Evolutionary conservation across 2,113 vertebrate species (phyloP).

Genomic region (Electrona antarctica): DNA sequence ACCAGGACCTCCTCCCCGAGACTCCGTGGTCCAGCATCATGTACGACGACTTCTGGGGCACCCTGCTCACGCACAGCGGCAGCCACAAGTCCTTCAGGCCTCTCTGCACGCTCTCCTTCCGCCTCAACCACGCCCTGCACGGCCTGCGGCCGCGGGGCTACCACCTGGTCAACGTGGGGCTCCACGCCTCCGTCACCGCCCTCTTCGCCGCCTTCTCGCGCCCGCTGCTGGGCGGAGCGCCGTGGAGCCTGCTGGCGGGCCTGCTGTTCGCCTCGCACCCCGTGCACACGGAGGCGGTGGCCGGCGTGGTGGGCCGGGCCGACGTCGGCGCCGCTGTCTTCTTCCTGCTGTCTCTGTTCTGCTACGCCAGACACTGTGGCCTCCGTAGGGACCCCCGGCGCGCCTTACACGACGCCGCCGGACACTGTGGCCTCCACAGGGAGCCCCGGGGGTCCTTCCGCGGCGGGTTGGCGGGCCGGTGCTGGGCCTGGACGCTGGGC

Average conservation of each 20-base stretch:
- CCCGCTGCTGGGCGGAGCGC: conserved; percentile 85
- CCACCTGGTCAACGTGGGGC: conserved; percentile 88
- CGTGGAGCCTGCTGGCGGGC: conserved; percentile 90
- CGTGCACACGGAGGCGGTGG: conserved; percentile 92
- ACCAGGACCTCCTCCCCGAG: conserved; percentile 94
- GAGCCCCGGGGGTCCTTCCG: neutral
- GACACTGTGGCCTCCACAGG: neutral
- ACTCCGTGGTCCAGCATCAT: conserved; percentile 94
- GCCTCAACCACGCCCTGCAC: conserved; percentile 89
- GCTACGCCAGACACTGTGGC: conserved; percentile 88
- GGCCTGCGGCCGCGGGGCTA: conserved; percentile 92
- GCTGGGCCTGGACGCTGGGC: conserved; percentile 90
- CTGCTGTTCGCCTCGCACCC: conserved; percentile 94
- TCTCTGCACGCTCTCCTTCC: conserved; percentile 94
- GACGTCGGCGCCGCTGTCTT: conserved; percentile 93
- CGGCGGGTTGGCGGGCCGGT: conserved; percentile 36
- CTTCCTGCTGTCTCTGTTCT: conserved; percentile 90
- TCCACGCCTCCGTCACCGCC: conserved; percentile 90
- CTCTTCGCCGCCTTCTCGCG: conserved; percentile 91
- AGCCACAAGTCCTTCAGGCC: conserved; percentile 98
- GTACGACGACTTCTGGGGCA: conserved; percentile 98
- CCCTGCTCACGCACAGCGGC: conserved; percentile 94
- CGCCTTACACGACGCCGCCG: conserved; percentile 7
- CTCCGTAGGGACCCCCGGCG: conserved; percentile 72
- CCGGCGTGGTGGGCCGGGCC: conserved; percentile 92